Evolutionary conservation across 2,797 vertebrate species (phyloP).

Genomic region (Chaetodon trifasciatus): DNA sequence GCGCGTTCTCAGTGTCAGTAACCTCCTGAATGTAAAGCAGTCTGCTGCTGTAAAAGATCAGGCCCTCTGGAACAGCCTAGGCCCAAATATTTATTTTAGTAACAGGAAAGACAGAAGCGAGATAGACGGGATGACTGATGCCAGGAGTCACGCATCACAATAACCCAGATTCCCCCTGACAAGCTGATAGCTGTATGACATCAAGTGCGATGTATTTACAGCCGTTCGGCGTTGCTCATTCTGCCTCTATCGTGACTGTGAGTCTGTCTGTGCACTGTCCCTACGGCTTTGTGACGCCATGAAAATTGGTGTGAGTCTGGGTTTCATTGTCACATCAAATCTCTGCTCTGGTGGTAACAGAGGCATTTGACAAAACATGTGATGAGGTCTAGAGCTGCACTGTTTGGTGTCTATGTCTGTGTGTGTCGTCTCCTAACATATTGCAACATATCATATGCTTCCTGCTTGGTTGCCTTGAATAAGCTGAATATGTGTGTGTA

Average conservation of each 20-base stretch:
- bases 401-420: constrained; percentile 1
- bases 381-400: constrained; percentile 29
- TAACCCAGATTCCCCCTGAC: constrained; percentile 55
- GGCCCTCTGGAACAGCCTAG: constrained; percentile 27
- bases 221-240: constrained; percentile 41
- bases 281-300: constrained; percentile 17
- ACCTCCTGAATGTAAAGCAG: constrained; percentile 44
- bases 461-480: constrained; percentile 46
- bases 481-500: constrained; percentile 23
- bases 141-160: constrained; percentile 32
- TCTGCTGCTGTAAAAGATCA: constrained; percentile 10
- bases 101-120: constrained; percentile 32
- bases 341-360: constrained; percentile 28
- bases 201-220: constrained; percentile 50
- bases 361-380: constrained; percentile 19
- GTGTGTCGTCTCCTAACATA: background rate
- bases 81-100: constrained; percentile 67
- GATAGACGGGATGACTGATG: constrained; percentile 31
- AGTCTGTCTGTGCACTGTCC: background rate
- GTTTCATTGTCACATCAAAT: constrained; percentile 51
- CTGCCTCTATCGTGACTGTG: constrained; percentile 26
- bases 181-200: constrained; percentile 44
- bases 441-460: constrained; percentile 28
- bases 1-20: constrained; percentile 48
- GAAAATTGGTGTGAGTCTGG: constrained; percentile 32